Evolutionary conservation across 2,888 invertebrate genomes (phyloP), one percentile per base, ranked within the genome.

Genomic region (Laspeyria flexula): DNA sequence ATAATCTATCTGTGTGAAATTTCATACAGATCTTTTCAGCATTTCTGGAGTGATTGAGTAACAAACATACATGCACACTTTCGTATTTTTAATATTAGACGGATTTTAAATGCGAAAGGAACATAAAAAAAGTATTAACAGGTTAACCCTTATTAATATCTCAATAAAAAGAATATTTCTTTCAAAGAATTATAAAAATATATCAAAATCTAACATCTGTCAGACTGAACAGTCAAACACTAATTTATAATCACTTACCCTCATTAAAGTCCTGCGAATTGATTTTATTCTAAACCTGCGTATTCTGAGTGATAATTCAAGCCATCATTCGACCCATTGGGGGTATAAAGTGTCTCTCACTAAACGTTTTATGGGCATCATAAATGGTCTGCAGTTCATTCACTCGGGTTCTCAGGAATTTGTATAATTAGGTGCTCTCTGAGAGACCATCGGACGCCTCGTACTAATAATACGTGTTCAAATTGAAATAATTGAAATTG

Each of bases 301-400:
- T 45, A 29, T 43, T 33, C 21, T 10, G 58, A 50, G 60, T 57
- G 66, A 65, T 66, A 49, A 65, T 60, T 60, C 43, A 60, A 54
- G 47, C 48, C 54, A 55, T 67, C 71, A 70, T 49, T 57, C 60
- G 57, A 33, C 43, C 58, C 56, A 39, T 55, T 52, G n/a, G 31
- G 35, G 52, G 30, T 44, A 48, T 62, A 52, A 62, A 65, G 42
- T 58, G 57, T 54, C 55, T 55, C 58, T 57, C 60, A 64, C 58
- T 70, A 67, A 73, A 64, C 68, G 55, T 42, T 72, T 71, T 70
- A 71, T 62, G 54, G 35, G 23, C 23, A 30, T 45, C 38, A 60
- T 71, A 65, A 72, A 67, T 37, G 52, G 41, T 41, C 21, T 37
- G 27, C 45, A 47, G 62, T 56, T 62, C 69, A 60, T 66, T 66